These are phyloP conservation scores for Phoebastria nigripes DNA, from an alignment of 2,797 vertebrate genomes.

Conservation along the genomic window DNA sequence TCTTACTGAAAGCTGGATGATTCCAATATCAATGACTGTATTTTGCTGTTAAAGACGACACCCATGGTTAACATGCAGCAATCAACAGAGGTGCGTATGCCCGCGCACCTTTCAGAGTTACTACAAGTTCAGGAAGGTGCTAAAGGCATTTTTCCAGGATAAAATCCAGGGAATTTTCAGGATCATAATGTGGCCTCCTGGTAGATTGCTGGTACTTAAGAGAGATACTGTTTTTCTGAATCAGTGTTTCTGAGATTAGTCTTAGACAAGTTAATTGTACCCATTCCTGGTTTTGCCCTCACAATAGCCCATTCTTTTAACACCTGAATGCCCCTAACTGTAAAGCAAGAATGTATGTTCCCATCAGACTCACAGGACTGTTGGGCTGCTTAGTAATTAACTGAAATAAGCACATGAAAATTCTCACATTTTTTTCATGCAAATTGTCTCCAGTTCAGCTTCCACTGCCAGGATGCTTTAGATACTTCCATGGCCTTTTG, in stretches of 20 bases:
- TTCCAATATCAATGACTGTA: neutral
- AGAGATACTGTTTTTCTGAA: neutral
- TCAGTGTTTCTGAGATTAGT: neutral
- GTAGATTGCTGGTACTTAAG: neutral
- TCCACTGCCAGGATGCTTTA: neutral
- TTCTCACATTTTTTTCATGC: neutral
- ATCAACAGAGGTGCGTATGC: neutral
- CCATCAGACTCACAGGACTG: neutral
- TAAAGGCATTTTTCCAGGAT: neutral
- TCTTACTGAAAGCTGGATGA: neutral
- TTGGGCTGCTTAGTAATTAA: neutral
- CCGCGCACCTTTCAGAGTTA: neutral
- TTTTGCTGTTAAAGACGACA: neutral
- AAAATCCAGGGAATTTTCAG: neutral
- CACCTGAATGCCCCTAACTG: neutral
- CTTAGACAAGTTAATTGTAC: neutral
- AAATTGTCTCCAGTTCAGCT: neutral
- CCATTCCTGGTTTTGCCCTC: neutral
- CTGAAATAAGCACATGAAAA: neutral
- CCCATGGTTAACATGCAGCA: fast-evolving
- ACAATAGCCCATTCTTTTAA: neutral
- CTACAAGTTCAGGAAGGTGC: neutral
- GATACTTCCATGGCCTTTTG: neutral
- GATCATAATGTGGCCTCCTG: neutral
- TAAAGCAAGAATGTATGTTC: neutral